A percentile compares a stretch with the other conserved stretches of the same genome.
Conservation (phyloP, 2,888 invertebrate species). For the Acrobasis repandana region DNA sequence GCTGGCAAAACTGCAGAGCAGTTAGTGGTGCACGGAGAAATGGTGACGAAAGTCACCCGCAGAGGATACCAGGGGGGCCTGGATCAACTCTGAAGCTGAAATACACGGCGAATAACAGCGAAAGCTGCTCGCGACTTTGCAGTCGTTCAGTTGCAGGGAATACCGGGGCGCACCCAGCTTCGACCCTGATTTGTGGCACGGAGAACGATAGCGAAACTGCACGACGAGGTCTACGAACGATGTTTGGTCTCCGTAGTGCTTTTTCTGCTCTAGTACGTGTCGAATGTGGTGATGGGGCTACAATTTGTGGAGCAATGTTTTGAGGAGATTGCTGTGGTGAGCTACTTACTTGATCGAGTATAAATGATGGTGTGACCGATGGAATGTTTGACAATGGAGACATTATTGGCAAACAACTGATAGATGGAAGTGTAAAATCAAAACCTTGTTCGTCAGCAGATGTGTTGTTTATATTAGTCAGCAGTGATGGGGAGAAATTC, state of each 20-base stretch:
- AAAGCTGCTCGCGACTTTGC: no score
- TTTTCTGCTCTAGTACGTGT: neutral
- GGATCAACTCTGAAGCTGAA: no score
- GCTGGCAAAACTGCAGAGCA: no score
- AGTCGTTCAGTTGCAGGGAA: no score
- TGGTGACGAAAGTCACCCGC: no score
- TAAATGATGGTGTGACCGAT: slow-evolving; percentile 19
- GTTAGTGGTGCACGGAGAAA: no score
- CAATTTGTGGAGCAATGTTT: neutral
- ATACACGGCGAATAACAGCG: no score
- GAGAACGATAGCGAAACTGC: no score
- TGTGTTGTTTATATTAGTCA: neutral
- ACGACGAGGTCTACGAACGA: slow-evolving; percentile 1
- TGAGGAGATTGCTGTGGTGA: slow-evolving; percentile 12
- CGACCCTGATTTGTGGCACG: no score
- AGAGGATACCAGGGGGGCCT: no score
- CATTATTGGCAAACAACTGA: slow-evolving; percentile 19
- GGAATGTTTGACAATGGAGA: slow-evolving; percentile 21
- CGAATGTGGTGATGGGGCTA: neutral
- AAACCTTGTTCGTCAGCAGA: slow-evolving; percentile 2
- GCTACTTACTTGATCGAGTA: slow-evolving; percentile 13
- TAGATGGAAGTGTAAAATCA: slow-evolving; percentile 15
- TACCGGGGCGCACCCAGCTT: no score
- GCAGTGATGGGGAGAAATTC: slow-evolving; percentile 6
- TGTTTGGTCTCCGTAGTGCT: neutral